Conservation (phyloP, 2,797 vertebrate species). For the Thunnus albacares region DNA sequence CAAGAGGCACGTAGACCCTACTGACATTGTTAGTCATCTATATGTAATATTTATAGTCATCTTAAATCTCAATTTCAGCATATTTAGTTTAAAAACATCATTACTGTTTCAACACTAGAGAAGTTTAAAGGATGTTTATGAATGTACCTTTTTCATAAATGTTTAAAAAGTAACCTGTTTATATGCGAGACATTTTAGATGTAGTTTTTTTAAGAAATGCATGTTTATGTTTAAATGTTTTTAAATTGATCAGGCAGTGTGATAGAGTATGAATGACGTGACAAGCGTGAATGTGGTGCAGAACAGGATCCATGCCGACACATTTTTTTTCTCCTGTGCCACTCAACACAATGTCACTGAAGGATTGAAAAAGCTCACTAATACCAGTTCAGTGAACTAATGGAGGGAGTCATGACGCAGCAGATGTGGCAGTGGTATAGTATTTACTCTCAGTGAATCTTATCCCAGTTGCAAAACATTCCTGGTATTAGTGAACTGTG, state of each 20-base stretch:
- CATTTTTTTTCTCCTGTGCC: constrained; percentile 59
- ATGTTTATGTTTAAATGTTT: constrained; percentile 32
- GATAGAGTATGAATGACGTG: constrained; percentile 72
- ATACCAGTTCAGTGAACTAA: constrained; percentile 55
- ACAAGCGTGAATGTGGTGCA: constrained; percentile 71
- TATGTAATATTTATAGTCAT: constrained; percentile 60
- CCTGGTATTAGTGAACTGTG: constrained; percentile 75
- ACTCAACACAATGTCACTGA: constrained; percentile 38
- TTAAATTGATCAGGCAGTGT: constrained; percentile 38
- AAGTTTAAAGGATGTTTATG: constrained; percentile 45
- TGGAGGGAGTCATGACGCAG: constrained; percentile 31
- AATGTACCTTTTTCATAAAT: background rate
- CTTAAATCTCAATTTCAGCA: constrained; percentile 11
- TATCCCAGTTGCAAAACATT: constrained; percentile 29
- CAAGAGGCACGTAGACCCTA: constrained; percentile 70
- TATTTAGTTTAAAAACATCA: constrained; percentile 31
- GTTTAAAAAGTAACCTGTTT: constrained; percentile 23
- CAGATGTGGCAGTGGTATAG: constrained; percentile 14
- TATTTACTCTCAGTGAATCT: constrained; percentile 32
- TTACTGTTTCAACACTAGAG: background rate
- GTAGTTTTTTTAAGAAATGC: background rate
- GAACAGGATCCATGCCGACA: constrained; percentile 79
- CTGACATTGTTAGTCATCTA: constrained; percentile 77
- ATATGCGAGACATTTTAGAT: constrained; percentile 29
- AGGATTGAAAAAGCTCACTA: constrained; percentile 55